Percentiles rank a stretch among this genome's conserved stretches.
These are phyloP conservation scores for Syngnathus acus DNA, from an alignment of 2,797 vertebrate species.

Conservation along the genomic window DNA sequence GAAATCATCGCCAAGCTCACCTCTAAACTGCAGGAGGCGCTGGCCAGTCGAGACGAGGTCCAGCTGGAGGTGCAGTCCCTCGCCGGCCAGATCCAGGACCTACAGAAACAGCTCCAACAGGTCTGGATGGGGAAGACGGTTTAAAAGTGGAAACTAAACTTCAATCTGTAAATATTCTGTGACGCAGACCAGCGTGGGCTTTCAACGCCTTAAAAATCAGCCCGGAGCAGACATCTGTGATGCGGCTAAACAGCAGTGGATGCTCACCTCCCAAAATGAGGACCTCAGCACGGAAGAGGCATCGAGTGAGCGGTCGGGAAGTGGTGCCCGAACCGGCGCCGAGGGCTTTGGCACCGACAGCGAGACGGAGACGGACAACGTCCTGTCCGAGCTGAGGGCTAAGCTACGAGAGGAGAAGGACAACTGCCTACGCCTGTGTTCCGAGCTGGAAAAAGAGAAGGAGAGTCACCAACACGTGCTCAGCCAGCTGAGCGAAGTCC, in stretches of 20 bases:
- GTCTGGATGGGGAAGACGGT: conserved; percentile 20
- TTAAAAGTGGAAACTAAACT: background rate
- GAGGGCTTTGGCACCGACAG: background rate
- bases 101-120: conserved; percentile 78
- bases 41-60: conserved; percentile 67
- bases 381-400: conserved; percentile 47
- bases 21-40: conserved; percentile 70
- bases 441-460: conserved; percentile 42
- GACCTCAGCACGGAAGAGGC: conserved; percentile 42
- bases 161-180: conserved; percentile 12
- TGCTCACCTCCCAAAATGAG: conserved; percentile 32
- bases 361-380: conserved; percentile 23
- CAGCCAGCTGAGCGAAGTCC: conserved; percentile 49
- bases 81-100: conserved; percentile 65
- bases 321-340: background rate
- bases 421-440: conserved; percentile 38
- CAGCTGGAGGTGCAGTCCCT: conserved; percentile 69
- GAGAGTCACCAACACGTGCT: conserved; percentile 49
- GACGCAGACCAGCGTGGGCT: conserved; percentile 67
- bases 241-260: conserved; percentile 32
- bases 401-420: conserved; percentile 64
- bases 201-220: conserved; percentile 64
- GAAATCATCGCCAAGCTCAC: conserved; percentile 74
- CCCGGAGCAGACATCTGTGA: conserved; percentile 42
- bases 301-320: conserved; percentile 46